Evolutionary conservation across 2,888 invertebrate species (phyloP).

Genomic region (Stegana nigrithorax): DNA sequence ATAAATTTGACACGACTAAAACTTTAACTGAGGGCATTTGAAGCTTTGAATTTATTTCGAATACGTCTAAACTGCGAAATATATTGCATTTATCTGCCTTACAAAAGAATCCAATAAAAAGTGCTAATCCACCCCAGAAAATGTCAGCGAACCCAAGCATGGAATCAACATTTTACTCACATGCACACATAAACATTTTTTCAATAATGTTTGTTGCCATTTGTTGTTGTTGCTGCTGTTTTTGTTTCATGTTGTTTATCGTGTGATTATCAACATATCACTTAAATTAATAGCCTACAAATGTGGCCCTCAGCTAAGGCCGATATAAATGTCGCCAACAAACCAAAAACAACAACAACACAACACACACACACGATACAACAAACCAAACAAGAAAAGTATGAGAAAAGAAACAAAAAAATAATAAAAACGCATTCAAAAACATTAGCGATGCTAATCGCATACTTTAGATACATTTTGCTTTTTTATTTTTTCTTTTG

Average conservation of each 20-base stretch:
- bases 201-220: neutral
- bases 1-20: no score
- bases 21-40: no score
- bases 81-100: no score
- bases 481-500: neutral
- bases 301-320: constrained; percentile 40
- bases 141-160: constrained; percentile 31
- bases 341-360: neutral
- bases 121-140: constrained; percentile 41
- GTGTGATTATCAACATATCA: constrained; percentile 45
- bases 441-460: constrained; percentile 41
- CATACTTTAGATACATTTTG: constrained; percentile 21
- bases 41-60: no score
- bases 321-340: neutral
- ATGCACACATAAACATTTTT: neutral
- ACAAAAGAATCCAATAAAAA: constrained; percentile 38
- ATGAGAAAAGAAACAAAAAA: neutral
- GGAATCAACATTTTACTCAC: neutral
- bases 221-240: no score
- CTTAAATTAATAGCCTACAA: constrained; percentile 52
- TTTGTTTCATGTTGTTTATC: constrained; percentile 50
- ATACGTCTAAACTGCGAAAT: no score
- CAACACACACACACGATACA: neutral
- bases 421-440: neutral
- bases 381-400: neutral